Conservation (phyloP, 2,888 invertebrate genomes). For the Galerucella nymphaeae region DNA sequence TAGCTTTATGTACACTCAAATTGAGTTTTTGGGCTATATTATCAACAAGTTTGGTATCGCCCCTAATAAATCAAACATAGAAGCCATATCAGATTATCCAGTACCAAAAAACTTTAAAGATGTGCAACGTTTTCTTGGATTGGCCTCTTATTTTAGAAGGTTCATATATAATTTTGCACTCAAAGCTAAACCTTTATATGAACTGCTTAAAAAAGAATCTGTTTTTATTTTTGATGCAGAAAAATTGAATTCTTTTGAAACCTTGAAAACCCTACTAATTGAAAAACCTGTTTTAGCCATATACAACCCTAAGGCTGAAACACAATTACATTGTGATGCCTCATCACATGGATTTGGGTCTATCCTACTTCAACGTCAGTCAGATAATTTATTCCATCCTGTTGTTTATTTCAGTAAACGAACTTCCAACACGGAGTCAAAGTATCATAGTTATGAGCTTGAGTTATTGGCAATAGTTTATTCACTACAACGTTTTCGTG, state of each 20-base stretch:
- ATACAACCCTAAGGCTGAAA: conserved; percentile 22
- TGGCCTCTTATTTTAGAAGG: too few species aligned
- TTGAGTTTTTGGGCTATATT: conserved; percentile 26
- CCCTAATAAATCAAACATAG: conserved; percentile 33
- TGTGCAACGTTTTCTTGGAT: conserved; percentile 37
- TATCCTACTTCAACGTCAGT: conserved; percentile 31
- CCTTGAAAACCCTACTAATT: too few species aligned
- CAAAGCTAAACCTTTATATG: conserved; percentile 24
- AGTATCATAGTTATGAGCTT: too few species aligned
- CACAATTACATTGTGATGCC: conserved; percentile 13
- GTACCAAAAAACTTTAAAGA: conserved; percentile 34
- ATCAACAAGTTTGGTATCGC: conserved; percentile 30
- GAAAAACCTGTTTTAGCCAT: conserved; percentile 14
- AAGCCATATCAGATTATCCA: conserved; percentile 35
- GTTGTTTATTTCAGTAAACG: conserved; percentile 30
- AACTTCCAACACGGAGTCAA: conserved; percentile 15
- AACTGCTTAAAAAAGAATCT: neutral
- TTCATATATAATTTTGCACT: conserved; percentile 41
- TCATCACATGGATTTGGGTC: conserved; percentile 21
- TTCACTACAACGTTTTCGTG: too few species aligned
- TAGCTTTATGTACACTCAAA: neutral
- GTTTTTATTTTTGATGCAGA: conserved; percentile 5
- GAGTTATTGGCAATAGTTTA: too few species aligned
- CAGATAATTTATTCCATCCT: conserved; percentile 25
- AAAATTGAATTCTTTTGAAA: conserved; percentile 19